These are phyloP conservation scores for Tortrix viridana DNA, from an alignment of 2,888 invertebrate genomes.

Conservation along the genomic window DNA sequence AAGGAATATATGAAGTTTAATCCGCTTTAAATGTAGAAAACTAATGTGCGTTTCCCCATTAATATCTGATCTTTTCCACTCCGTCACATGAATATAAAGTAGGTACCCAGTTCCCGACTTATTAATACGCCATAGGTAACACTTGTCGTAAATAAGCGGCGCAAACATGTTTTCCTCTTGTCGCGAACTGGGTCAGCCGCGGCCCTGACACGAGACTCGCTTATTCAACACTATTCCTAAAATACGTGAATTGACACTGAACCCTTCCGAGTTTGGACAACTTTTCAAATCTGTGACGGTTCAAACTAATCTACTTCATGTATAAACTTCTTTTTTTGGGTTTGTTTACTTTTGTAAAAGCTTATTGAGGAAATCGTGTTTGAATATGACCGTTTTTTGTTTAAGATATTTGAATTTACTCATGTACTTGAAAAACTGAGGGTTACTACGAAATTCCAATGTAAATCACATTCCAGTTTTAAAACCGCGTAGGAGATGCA, in stretches of 20 bases:
- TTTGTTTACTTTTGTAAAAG: background rate
- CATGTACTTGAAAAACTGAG: too few relatives aligned
- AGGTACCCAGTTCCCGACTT: constrained; percentile 6
- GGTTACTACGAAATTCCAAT: too few relatives aligned
- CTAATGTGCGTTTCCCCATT: background rate
- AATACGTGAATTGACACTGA: constrained; percentile 25
- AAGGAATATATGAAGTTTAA: too few relatives aligned
- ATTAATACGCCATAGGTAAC: constrained; percentile 29
- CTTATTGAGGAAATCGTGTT: background rate
- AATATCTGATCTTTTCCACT: constrained; percentile 7
- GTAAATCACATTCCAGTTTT: too few relatives aligned
- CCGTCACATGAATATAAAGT: constrained; percentile 10
- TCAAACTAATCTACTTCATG: background rate
- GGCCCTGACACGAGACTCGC: constrained; percentile 36
- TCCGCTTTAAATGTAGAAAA: too few relatives aligned
- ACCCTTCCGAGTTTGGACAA: constrained; percentile 2
- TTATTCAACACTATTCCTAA: constrained; percentile 47
- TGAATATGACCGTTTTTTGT: too few relatives aligned
- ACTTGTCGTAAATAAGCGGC: constrained; percentile 48
- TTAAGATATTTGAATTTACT: too few relatives aligned
- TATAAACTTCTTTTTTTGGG: constrained; percentile 1
- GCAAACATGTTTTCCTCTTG: constrained; percentile 64
- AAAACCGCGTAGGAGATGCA: too few relatives aligned
- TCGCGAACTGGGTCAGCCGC: constrained; percentile 52
- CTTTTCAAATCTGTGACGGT: constrained; percentile 6